Evolutionary conservation across 2,797 vertebrate genomes (phyloP).

Genomic region (Neosalanx taihuensis): DNA sequence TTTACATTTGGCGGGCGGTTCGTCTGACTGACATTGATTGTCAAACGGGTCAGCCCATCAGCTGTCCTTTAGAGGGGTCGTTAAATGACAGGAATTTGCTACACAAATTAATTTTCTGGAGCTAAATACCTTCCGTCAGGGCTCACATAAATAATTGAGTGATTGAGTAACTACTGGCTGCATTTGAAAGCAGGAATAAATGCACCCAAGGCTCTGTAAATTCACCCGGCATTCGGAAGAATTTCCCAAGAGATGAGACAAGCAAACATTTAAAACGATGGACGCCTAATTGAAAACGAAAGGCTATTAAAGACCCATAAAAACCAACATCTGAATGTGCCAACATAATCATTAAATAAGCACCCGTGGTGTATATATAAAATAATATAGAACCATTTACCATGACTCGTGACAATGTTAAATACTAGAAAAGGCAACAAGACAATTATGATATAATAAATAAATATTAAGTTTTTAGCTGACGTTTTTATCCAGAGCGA

Average conservation of each 20-base stretch:
- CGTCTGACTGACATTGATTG: slow-evolving; percentile 85
- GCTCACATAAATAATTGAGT: slow-evolving; percentile 84
- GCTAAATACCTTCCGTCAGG: slow-evolving; percentile 72
- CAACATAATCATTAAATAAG: slow-evolving; percentile 1
- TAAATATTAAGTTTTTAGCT: too few species aligned
- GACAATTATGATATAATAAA: not conserved
- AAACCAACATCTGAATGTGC: not conserved
- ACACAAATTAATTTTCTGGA: slow-evolving; percentile 92
- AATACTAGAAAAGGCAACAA: slow-evolving; percentile 7
- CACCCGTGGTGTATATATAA: not conserved
- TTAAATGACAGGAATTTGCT: slow-evolving; percentile 83
- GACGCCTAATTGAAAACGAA: slow-evolving; percentile 22
- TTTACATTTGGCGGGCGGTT: slow-evolving; percentile 62
- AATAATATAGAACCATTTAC: not conserved
- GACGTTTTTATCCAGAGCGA: too few species aligned
- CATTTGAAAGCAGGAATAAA: slow-evolving; percentile 67
- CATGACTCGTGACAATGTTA: too few species aligned
- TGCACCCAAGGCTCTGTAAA: slow-evolving; percentile 33
- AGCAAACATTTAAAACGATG: slow-evolving; percentile 49
- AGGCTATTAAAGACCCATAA: not conserved
- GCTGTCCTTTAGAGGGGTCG: slow-evolving; percentile 83
- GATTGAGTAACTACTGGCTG: slow-evolving; percentile 63
- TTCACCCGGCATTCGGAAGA: slow-evolving; percentile 55
- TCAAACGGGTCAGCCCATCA: slow-evolving; percentile 90
- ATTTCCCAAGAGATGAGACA: slow-evolving; percentile 56